Base-by-base conservation (phyloP, 2,888 invertebrate species). In the Anorthoa munda region DNA sequence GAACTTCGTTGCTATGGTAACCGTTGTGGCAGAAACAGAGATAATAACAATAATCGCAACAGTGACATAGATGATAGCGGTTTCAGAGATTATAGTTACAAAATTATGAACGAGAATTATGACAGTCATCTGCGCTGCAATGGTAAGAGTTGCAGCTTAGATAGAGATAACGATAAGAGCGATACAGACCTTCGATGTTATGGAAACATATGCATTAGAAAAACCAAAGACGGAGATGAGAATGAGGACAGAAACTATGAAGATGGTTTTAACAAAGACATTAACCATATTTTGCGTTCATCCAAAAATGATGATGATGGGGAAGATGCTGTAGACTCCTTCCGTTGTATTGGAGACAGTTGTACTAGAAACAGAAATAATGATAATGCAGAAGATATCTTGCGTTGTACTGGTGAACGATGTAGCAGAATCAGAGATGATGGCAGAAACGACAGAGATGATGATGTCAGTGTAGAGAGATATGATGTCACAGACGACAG, bases 41-140 rank as follows among this genome's bases (percentile, higher is more conserved):
- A 17, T 56, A 39, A 50, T 13, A 1, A 31, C 7, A 31, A 61
- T 23, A 51, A 31, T 45, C 55, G 11, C 13, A 74, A 48, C 13
- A 51, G 13, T 39, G 39, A 50, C 26, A 50, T 39, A 55, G 48
- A 64, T 64, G 26, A 55, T 21, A 45, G 39, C 3, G 56, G 21
- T 26, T 51, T 60, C 18, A 69, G 58, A 48, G 56, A 80, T 45
- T 67, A 74, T 53, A 73, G 68, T 67, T 53, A 72, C 56, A 60
- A 70, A 21, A 61, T n/a, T 15, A 61, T 56, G 18, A 56, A 69
- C 9, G 53, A 23, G 21, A 64, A 75, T 48, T 48, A 69, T 31
- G 69, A 70, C 0, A 58, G 18, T 31, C 48, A 70, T 53, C 23
- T 79, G 39, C 50, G 26, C 17, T 76, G 79, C 48, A 26, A 21